phyloP scores from a whole-genome alignment of 2,888 invertebrate species.

The Mellilla xanthometata region DNA sequence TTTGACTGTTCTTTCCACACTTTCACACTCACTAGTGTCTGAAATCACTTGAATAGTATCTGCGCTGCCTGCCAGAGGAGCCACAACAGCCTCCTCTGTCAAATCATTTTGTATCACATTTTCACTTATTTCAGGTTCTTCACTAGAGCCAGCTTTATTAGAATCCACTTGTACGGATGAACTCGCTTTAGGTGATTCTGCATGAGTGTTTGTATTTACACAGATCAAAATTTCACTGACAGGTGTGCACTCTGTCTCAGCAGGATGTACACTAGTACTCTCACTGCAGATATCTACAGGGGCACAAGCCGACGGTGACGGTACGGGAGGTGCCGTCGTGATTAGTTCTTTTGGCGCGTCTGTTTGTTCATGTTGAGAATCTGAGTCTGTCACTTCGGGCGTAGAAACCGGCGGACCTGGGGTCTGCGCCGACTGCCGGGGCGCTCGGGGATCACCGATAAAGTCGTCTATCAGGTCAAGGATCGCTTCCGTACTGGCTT shows the following conservation, averaged over 20 bases:
- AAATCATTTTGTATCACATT: constrained; percentile 22
- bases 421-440: constrained; percentile 48
- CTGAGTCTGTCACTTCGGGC: background rate
- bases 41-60: constrained; percentile 50
- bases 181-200: constrained; percentile 41
- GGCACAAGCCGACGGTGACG: constrained; percentile 41
- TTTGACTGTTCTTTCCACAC: constrained; percentile 63
- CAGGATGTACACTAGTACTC: constrained; percentile 26
- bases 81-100: constrained; percentile 22
- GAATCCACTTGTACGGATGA: constrained; percentile 36
- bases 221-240: constrained; percentile 26
- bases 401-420: too few relatives aligned
- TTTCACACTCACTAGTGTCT: constrained; percentile 55
- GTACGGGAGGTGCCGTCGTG: constrained; percentile 28
- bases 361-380: constrained; percentile 8
- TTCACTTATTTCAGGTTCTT: constrained; percentile 14
- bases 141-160: constrained; percentile 24
- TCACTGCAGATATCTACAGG: constrained; percentile 36
- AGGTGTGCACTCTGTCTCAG: constrained; percentile 31
- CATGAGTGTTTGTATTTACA: constrained; percentile 37
- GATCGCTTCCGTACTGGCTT: constrained; percentile 78
- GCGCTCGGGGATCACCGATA: constrained; percentile 72
- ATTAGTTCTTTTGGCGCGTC: constrained; percentile 21
- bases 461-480: constrained; percentile 80
- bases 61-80: constrained; percentile 58